A percentile compares a stretch with the other conserved stretches of the same genome.
Evolutionary conservation across 2,888 invertebrate species (phyloP).

Genomic region (Vannuccia rotundouncinata): DNA sequence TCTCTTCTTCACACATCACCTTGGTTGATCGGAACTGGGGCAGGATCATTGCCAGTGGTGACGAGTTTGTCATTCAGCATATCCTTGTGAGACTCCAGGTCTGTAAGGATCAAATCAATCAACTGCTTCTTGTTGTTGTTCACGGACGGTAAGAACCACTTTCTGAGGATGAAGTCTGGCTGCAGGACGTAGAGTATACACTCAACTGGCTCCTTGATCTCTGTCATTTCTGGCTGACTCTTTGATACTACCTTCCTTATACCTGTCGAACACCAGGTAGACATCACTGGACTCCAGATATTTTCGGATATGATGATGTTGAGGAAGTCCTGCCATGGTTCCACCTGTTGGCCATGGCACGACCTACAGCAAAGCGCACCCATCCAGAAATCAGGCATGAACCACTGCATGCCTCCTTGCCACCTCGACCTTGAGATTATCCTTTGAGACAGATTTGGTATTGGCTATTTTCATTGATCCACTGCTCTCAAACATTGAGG

Average conservation of each 20-base stretch:
- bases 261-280: slow-evolving; percentile 20
- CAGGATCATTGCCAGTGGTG: slow-evolving; percentile 32
- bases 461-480: slow-evolving; percentile 31
- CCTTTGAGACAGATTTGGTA: slow-evolving; percentile 37
- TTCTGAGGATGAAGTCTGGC: slow-evolving; percentile 6
- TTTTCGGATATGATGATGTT: slow-evolving; percentile 21
- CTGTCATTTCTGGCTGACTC: slow-evolving; percentile 11
- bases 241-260: slow-evolving; percentile 26
- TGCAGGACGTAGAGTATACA: not conserved
- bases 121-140: slow-evolving; percentile 41
- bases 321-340: slow-evolving; percentile 37
- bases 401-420: slow-evolving; percentile 30
- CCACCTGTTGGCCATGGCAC: slow-evolving; percentile 39
- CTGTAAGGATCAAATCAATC: slow-evolving; percentile 41
- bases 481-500: slow-evolving; percentile 36
- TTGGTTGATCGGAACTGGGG: not conserved
- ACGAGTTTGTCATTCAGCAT: slow-evolving; percentile 28
- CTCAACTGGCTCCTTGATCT: slow-evolving; percentile 21
- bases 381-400: slow-evolving; percentile 35
- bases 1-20: slow-evolving; percentile 41
- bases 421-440: slow-evolving; percentile 33
- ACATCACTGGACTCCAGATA: slow-evolving; percentile 6
- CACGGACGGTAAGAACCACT: no score
- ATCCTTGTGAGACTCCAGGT: slow-evolving; percentile 27
- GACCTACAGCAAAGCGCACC: slow-evolving; percentile 39